Conservation (phyloP, 2,113 vertebrate genomes). For the Pogona vitticeps region DNA sequence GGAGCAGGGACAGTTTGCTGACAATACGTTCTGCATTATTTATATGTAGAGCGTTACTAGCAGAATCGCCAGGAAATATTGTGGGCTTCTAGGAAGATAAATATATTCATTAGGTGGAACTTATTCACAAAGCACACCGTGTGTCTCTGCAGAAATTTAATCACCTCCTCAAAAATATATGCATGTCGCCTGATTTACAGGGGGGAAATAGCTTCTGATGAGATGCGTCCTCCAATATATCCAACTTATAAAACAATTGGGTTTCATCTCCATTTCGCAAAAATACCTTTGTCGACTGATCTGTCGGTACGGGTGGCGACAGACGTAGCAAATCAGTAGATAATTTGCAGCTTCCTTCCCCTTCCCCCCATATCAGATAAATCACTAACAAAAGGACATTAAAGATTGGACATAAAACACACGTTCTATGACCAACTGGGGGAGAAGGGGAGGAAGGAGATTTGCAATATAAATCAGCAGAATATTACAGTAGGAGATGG, state of each 20-base stretch:
- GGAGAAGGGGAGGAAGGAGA: conserved; percentile 42
- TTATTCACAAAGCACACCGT: conserved; percentile 13
- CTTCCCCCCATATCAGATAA: conserved; percentile 39
- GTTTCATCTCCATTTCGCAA: conserved; percentile 8
- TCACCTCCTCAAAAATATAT: conserved; percentile 41
- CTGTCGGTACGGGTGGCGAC: background rate
- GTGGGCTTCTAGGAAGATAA: conserved; percentile 73
- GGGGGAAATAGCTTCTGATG: conserved; percentile 1
- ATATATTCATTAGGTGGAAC: conserved; percentile 53
- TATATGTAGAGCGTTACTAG: conserved; percentile 67
- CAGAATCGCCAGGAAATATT: conserved; percentile 50
- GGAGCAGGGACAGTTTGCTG: conserved; percentile 52
- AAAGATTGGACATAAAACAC: conserved; percentile 56
- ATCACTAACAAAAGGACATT: conserved; percentile 18
- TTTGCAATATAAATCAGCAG: conserved; percentile 43
- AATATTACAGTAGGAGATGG: conserved; percentile 16
- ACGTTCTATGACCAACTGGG: conserved; percentile 55
- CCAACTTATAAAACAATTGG: conserved; percentile 44
- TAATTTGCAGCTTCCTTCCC: background rate
- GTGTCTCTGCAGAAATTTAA: conserved; percentile 52
- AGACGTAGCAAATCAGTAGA: conserved; percentile 47
- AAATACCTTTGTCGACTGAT: conserved; percentile 28
- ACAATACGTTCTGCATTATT: conserved; percentile 77
- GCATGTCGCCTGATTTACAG: conserved; percentile 34
- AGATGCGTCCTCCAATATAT: conserved; percentile 44